Evolutionary conservation across 2,888 invertebrate genomes (phyloP).

Genomic region (Chloroclysta siterata): DNA sequence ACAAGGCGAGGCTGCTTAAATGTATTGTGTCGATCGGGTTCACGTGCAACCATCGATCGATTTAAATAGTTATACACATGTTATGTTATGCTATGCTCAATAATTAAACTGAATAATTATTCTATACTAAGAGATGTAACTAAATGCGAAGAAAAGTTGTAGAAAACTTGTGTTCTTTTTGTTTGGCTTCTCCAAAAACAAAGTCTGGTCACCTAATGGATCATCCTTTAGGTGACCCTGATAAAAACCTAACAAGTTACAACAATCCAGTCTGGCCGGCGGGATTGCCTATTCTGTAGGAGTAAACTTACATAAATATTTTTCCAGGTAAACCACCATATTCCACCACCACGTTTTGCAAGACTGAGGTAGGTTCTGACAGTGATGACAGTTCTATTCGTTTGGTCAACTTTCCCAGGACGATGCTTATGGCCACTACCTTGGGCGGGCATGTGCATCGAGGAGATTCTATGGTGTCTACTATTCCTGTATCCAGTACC

Average conservation of each 20-base stretch:
- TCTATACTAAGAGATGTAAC: too few species aligned
- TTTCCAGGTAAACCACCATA: slow-evolving; percentile 85
- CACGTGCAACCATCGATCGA: not conserved
- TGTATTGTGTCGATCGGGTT: not conserved
- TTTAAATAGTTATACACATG: not conserved
- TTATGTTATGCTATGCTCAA: too few species aligned
- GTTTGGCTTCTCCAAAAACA: too few species aligned
- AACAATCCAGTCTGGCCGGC: too few species aligned
- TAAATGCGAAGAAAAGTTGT: too few species aligned
- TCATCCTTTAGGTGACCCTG: not conserved
- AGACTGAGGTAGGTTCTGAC: slow-evolving; percentile 84
- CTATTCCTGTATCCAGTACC: slow-evolving; percentile 89
- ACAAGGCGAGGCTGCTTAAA: not conserved
- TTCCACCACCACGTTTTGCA: slow-evolving; percentile 89
- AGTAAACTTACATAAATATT: slow-evolving; percentile 82
- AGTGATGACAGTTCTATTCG: slow-evolving; percentile 86
- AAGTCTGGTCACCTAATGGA: too few species aligned
- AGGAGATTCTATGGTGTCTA: slow-evolving; percentile 87
- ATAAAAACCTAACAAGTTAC: not conserved
- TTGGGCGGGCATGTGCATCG: slow-evolving; percentile 88
- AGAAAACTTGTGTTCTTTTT: too few species aligned
- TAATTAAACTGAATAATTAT: too few species aligned
- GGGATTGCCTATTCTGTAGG: too few species aligned
- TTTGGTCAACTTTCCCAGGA: slow-evolving; percentile 86
- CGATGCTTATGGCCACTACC: slow-evolving; percentile 86